Evolutionary conservation across 2,113 vertebrate genomes (phyloP), one percentile per base, ranked within the genome.

Genomic region (Laterallus jamaicensis): DNA sequence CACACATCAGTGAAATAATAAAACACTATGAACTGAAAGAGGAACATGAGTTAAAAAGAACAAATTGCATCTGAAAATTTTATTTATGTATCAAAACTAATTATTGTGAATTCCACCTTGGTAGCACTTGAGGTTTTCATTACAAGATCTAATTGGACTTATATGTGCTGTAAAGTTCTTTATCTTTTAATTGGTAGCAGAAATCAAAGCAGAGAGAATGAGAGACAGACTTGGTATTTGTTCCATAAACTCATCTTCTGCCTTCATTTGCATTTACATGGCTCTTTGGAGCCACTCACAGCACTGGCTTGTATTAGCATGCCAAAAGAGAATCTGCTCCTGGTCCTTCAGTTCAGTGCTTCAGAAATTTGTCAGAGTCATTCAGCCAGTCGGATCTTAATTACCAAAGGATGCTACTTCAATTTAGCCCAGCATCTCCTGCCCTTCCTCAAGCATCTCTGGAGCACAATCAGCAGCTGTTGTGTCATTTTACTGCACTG

Each of bases 31-130:
- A 97, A 94, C 80, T 94, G 80, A 95, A 97, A 90, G 94, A 95
- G 66, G 75, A 95, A 85, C 84, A 82, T 40, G 54, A 73, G 92
- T 74, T 96, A 91, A 91, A 90, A 95, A 91, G 95, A 96, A 97
- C 60, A 98, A 98, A 97, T 93, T 96, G 68, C 91, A 96, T 95
- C 96, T 97, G 93, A 90, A 98, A 97, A 97, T 95, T 92, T 96
- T 97, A 97, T 97, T 97, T 97, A 95, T 95, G 96, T 96, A 97
- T 97, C 96, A 97, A 97, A 97, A 93, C 95, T 97, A 98, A 98
- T 98, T 98, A 98, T 95, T 95, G 82, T 86, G 96, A 95, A 95
- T 97, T 97, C 96, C 88, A 98, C 96, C 95, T 97, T 84, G 11
- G 82, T 92, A 96, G 88, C 83, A 96, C 87, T 96, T 97, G 94